phyloP scores from a whole-genome alignment of 2,113 vertebrate genomes.

The Machaerirhynchus nigripectus region DNA sequence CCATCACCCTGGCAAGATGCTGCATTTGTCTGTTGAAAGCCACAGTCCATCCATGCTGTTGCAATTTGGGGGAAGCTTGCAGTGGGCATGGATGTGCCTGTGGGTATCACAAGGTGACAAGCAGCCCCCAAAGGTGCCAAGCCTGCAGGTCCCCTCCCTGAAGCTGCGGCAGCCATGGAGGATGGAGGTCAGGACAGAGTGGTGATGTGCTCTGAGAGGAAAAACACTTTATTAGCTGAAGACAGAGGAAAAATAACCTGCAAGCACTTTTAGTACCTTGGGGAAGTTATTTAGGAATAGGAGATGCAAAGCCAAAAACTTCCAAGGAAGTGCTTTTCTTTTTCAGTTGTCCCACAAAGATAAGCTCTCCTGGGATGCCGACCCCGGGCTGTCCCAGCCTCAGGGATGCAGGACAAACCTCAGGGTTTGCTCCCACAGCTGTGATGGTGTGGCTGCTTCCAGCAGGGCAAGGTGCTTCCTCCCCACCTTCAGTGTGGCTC shows the following conservation, averaged over 20 bases:
- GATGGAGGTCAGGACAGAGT: neutral
- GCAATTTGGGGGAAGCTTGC: neutral
- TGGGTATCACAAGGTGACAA: neutral
- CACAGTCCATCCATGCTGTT: fast-evolving
- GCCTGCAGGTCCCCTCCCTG: neutral
- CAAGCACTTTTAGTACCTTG: neutral
- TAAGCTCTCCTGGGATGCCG: neutral
- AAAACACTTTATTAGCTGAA: neutral
- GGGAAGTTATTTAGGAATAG: neutral
- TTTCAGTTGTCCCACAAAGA: neutral
- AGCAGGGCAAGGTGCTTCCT: neutral
- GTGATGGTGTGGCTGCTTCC: neutral
- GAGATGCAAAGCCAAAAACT: neutral
- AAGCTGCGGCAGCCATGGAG: fast-evolving
- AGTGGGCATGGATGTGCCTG: neutral
- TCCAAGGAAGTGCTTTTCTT: neutral
- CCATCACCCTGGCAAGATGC: neutral
- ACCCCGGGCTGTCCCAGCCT: fast-evolving
- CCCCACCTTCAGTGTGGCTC: neutral
- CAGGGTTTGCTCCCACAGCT: neutral
- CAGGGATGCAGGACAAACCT: neutral
- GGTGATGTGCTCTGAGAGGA: neutral
- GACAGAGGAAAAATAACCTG: neutral
- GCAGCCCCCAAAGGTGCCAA: neutral
- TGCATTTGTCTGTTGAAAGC: neutral